These are phyloP conservation scores for Pandion haliaetus DNA, from an alignment of 2,113 vertebrate species.

Conservation along the genomic window DNA sequence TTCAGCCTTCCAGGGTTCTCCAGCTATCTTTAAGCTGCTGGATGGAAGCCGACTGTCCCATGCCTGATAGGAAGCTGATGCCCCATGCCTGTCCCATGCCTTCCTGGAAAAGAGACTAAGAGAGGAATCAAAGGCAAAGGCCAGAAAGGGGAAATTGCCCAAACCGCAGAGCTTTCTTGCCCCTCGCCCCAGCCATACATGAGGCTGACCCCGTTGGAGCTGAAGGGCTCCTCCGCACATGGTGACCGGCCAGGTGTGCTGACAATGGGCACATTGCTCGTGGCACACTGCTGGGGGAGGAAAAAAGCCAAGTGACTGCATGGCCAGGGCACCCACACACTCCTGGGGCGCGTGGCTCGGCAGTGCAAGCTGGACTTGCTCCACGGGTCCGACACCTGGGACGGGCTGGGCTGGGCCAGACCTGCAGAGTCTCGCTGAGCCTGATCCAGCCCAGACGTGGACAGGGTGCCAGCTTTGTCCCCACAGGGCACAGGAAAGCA, in stretches of 20 bases:
- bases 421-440: not conserved
- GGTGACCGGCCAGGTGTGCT: not conserved
- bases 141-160: not conserved
- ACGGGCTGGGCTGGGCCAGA: not conserved
- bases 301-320: not conserved
- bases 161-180: not conserved
- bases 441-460: not conserved
- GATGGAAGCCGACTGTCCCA: not conserved
- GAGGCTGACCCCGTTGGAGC: not conserved
- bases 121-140: not conserved
- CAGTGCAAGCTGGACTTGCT: not conserved
- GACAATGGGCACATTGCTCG: not conserved
- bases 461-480: not conserved
- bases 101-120: not conserved
- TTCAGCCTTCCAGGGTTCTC: not conserved
- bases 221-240: not conserved
- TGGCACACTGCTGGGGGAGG: not conserved
- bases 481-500: not conserved
- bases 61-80: not conserved
- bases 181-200: not conserved
- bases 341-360: fast-evolving
- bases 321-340: not conserved
- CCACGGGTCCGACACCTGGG: not conserved
- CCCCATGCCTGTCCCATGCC: not conserved
- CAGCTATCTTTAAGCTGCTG: not conserved